phyloP scores from a whole-genome alignment of 2,113 vertebrate genomes.

The Paraplagusia blochii region DNA sequence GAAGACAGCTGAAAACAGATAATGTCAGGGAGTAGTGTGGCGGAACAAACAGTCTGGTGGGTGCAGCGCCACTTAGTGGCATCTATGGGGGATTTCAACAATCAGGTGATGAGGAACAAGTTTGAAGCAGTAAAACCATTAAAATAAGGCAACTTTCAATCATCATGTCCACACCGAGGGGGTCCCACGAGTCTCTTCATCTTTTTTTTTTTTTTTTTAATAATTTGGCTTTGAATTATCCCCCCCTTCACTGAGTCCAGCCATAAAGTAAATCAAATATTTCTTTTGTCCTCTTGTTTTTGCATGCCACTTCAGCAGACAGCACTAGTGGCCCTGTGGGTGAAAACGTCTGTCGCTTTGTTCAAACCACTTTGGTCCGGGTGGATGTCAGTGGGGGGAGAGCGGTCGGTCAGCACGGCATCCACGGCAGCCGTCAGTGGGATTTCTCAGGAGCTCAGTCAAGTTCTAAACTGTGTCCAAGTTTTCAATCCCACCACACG shows the following conservation, averaged over 20 bases:
- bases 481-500: conserved; percentile 39
- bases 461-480: conserved; percentile 47
- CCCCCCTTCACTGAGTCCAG: conserved; percentile 41
- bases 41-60: conserved; percentile 25
- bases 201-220: background rate
- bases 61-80: conserved; percentile 26
- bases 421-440: background rate
- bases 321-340: conserved; percentile 9
- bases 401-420: background rate
- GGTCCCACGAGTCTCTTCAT: conserved; percentile 25
- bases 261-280: conserved; percentile 57
- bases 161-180: conserved; percentile 54
- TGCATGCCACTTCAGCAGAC: conserved; percentile 12
- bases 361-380: conserved; percentile 65
- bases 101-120: conserved; percentile 58
- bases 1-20: conserved; percentile 60
- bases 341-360: conserved; percentile 47
- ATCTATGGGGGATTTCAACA: conserved; percentile 37
- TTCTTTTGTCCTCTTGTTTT: background rate
- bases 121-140: conserved; percentile 69
- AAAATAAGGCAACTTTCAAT: conserved; percentile 79
- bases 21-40: background rate
- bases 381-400: conserved; percentile 33
- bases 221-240: conserved; percentile 48
- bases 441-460: conserved; percentile 37